Evolutionary conservation across 2,113 vertebrate genomes (phyloP), one percentile per base, ranked within the genome.

Genomic region (Lepidothrix coronata): DNA sequence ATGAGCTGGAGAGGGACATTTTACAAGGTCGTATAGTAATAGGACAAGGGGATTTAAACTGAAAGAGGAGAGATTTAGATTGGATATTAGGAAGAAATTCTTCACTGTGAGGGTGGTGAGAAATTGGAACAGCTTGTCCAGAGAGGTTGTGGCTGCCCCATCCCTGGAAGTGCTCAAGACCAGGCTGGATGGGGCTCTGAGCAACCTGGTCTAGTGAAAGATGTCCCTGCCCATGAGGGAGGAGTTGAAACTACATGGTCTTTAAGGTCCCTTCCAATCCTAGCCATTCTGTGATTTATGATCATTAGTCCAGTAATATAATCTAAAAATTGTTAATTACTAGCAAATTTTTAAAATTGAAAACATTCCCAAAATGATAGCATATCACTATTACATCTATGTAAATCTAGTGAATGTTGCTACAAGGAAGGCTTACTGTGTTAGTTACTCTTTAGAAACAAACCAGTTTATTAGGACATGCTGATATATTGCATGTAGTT

Each of bases 301-400:
- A 35, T 70, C 46, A n/a, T 79, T 75, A 93, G 39, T 74, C 85
- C 59, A 95, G 28, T 91, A 86, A 54, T 68, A 58, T 9, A 66
- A 63, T 33, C 14, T 70, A 51, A 46, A 86, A 46, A 13, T 51
- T 62, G 27, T 61, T 89, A 63, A 65, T 37, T 86, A 41, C 27
- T 87, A 59, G 19, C n/a, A 63, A 14, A 49, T n/a, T 49, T 41
- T 87, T 55, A 20, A 20, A 76, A 63, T 71, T n/a, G n/a, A 84
- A 91, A 68, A 44, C 18, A 37, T 90, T 77, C 35, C 14, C 30
- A 31, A 25, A 74, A 65, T 70, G 14, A 48, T 88, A 62, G 46
- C 28, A 3, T 44, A 62, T 75, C 28, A 44, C 16, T 76, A 5
- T 59, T 61, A 85, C 37, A 9, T 61, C 8, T 48, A 14, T 28